Percentiles rank a stretch among this genome's conserved stretches.
Evolutionary conservation across 2,888 invertebrate genomes (phyloP).

Genomic region (Incurvaria masculella): DNA sequence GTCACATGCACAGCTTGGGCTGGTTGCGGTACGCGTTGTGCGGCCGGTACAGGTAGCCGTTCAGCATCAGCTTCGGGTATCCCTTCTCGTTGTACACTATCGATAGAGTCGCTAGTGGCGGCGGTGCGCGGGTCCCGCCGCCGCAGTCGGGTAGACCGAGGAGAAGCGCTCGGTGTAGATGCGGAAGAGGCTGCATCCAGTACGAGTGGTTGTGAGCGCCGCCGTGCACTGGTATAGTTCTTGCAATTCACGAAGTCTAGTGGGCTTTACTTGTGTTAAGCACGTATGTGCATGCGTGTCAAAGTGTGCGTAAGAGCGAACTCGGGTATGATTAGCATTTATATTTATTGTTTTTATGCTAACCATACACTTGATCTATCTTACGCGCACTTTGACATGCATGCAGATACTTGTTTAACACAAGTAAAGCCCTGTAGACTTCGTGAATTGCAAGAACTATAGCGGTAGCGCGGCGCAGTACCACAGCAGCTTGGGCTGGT

Average conservation of each 20-base stretch:
- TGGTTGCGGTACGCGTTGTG: slow-evolving; percentile 47
- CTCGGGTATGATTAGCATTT: too few relatives aligned
- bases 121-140: slow-evolving; percentile 28
- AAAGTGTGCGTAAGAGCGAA: too few relatives aligned
- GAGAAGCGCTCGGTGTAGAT: slow-evolving; percentile 52
- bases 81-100: slow-evolving; percentile 36
- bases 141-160: slow-evolving; percentile 49
- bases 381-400: too few relatives aligned
- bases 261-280: too few relatives aligned
- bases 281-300: too few relatives aligned
- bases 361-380: too few relatives aligned
- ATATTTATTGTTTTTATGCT: too few relatives aligned
- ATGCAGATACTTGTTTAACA: too few relatives aligned
- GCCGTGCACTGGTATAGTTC: slow-evolving; percentile 31
- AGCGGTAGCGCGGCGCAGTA: slow-evolving; percentile 48
- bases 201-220: slow-evolving; percentile 34
- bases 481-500: slow-evolving; percentile 51
- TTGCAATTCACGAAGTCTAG: too few relatives aligned
- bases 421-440: too few relatives aligned
- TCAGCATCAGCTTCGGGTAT: slow-evolving; percentile 37
- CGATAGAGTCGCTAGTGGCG: too few relatives aligned
- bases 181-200: not conserved
- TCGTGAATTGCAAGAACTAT: too few relatives aligned
- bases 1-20: slow-evolving; percentile 34
- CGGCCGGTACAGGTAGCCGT: slow-evolving; percentile 40